Evolutionary conservation across 2,888 invertebrate genomes (phyloP).

Genomic region (Bursaphelenchus okinawaensis): DNA sequence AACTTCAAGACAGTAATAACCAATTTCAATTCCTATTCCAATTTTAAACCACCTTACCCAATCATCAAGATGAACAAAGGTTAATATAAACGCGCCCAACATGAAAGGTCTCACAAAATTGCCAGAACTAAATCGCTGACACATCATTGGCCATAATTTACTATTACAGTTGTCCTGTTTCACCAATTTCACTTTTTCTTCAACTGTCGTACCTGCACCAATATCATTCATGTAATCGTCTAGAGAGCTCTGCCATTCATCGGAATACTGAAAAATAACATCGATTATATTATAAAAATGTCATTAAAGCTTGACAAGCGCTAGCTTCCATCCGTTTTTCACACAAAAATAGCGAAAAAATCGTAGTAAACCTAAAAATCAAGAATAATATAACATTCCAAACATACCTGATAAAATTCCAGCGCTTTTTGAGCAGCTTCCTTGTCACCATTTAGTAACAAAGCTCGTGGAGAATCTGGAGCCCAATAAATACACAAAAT

Average conservation of each 20-base stretch:
- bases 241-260: constrained; percentile 30
- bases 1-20: too few relatives aligned
- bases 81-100: constrained; percentile 41
- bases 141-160: not conserved
- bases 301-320: too few relatives aligned
- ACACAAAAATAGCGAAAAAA: not conserved
- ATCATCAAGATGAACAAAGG: constrained; percentile 51
- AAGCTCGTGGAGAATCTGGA: constrained; percentile 46
- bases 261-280: constrained; percentile 23
- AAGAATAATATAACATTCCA: not conserved
- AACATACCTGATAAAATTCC: constrained; percentile 37
- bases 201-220: constrained; percentile 5
- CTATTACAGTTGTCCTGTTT: not conserved
- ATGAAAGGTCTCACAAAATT: constrained; percentile 43
- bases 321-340: not conserved
- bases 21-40: too few relatives aligned
- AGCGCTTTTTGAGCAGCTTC: constrained; percentile 35
- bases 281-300: not conserved
- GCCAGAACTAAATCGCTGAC: constrained; percentile 27
- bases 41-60: constrained; percentile 37
- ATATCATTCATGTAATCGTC: constrained; percentile 21
- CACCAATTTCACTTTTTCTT: not conserved
- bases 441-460: constrained; percentile 34
- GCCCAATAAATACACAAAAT: constrained; percentile 32
- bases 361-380: not conserved